A percentile compares a stretch with the other conserved stretches of the same genome.
These are phyloP conservation scores for Pelvicachromis taeniatus DNA, from an alignment of 2,113 vertebrate genomes.

Conservation along the genomic window DNA sequence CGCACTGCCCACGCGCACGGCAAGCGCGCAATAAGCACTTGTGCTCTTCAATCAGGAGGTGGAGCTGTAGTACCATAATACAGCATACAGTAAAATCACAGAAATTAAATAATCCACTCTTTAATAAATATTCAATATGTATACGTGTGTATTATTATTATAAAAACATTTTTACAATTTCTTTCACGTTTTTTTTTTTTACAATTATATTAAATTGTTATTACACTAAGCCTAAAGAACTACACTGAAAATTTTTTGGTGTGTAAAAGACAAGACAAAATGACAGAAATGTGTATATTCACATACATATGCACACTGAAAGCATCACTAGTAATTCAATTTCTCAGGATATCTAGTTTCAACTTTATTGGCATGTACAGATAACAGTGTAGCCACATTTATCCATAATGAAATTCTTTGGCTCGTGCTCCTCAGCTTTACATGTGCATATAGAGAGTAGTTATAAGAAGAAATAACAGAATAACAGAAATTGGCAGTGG, in stretches of 20 bases:
- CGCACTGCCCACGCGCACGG: neutral
- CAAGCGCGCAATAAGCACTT: neutral
- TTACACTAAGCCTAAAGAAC: neutral
- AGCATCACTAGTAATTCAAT: neutral
- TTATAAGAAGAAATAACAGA: no score
- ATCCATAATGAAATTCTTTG: no score
- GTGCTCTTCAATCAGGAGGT: neutral
- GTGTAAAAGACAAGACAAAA: neutral
- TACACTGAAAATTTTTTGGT: neutral
- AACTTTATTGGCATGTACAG: no score
- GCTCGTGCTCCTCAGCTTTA: no score
- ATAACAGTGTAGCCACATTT: no score
- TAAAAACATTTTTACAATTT: no score
- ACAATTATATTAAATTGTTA: neutral
- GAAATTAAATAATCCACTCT: neutral
- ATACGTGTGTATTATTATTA: neutral
- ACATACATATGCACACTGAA: neutral
- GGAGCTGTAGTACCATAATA: neutral
- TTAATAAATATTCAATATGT: neutral
- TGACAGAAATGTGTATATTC: neutral
- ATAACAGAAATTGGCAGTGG: no score
- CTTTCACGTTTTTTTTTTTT: neutral
- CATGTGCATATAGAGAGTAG: no score
- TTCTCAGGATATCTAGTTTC: neutral
- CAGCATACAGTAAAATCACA: neutral